phyloP scores from a whole-genome alignment of 2,888 invertebrate genomes.

The Polydrusus cervinus region DNA sequence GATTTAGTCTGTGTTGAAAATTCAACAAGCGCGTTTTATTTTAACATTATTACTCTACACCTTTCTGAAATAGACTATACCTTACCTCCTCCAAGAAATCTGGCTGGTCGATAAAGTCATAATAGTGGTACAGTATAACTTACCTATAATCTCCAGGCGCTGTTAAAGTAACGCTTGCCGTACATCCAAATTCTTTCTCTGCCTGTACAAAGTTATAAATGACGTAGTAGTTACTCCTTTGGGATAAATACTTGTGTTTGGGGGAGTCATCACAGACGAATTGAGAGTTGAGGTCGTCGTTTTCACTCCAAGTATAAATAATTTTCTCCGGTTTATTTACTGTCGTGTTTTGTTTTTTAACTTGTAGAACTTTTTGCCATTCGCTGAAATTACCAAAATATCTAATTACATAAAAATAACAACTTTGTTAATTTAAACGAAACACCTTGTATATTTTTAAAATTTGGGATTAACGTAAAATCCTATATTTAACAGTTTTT shows the following conservation, averaged over 20 bases:
- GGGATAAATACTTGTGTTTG: slow-evolving; percentile 38
- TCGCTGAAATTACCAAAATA: slow-evolving; percentile 18
- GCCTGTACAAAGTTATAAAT: slow-evolving; percentile 85
- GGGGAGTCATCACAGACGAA: slow-evolving; percentile 47
- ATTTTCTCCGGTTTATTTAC: not conserved
- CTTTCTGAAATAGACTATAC: no score
- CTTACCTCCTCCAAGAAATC: no score
- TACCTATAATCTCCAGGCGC: slow-evolving; percentile 67
- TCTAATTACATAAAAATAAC: no score
- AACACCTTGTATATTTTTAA: no score
- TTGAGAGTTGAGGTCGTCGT: slow-evolving; percentile 27
- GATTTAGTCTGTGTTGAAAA: no score
- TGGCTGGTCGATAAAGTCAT: no score
- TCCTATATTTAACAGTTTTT: no score
- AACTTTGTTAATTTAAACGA: no score
- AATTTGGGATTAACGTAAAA: no score
- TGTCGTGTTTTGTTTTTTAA: not conserved
- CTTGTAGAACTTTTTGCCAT: slow-evolving; percentile 19
- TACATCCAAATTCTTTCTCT: slow-evolving; percentile 52
- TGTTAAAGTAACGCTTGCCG: slow-evolving; percentile 59
- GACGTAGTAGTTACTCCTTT: slow-evolving; percentile 78
- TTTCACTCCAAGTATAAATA: slow-evolving; percentile 26
- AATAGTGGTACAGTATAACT: not conserved
- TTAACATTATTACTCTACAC: no score
- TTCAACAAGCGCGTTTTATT: no score